Conservation (phyloP, 2,113 vertebrate species). For the Pandion haliaetus region DNA sequence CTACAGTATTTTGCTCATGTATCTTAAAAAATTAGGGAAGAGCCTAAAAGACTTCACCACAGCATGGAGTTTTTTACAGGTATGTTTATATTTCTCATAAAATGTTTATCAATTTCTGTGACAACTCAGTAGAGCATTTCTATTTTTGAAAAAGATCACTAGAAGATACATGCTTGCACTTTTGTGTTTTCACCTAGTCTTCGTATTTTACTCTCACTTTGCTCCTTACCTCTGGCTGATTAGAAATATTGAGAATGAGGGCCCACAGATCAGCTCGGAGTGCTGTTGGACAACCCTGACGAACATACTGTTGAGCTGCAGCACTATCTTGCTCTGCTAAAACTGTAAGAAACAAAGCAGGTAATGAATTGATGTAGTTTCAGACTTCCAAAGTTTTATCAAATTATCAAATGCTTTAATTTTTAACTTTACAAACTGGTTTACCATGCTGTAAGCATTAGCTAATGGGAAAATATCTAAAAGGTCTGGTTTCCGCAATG, state of each 20-base stretch:
- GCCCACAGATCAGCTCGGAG: slow-evolving; percentile 92
- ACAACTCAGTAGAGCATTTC: neutral
- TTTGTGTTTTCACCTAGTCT: neutral
- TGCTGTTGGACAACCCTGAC: slow-evolving; percentile 92
- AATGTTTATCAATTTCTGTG: neutral
- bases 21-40: neutral
- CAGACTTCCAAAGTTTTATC: neutral
- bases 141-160: neutral
- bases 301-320: slow-evolving; percentile 92
- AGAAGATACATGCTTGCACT: neutral
- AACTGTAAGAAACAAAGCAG: slow-evolving; percentile 73
- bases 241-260: slow-evolving; percentile 89
- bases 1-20: neutral
- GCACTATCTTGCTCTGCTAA: slow-evolving; percentile 89
- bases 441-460: neutral
- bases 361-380: neutral
- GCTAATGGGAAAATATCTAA: neutral
- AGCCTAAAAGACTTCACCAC: neutral
- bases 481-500: neutral
- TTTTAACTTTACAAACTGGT: neutral
- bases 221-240: slow-evolving; percentile 87
- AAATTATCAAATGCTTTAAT: neutral
- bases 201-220: neutral
- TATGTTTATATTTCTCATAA: neutral
- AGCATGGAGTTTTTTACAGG: neutral